Evolutionary conservation across 2,797 vertebrate species (phyloP).

Genomic region (Notolepis coatsorum): DNA sequence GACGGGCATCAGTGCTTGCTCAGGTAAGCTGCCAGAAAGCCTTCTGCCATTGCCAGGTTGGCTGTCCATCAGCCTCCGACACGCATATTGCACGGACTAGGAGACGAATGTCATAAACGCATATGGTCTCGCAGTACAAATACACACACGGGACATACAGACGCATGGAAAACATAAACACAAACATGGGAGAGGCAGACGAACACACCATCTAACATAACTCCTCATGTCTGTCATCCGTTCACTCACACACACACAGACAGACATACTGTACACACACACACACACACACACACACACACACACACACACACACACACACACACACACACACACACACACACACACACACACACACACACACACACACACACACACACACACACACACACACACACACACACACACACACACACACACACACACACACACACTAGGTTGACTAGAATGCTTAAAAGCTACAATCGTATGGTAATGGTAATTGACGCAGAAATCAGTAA

Average conservation of each 20-base stretch:
- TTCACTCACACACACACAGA: background rate
- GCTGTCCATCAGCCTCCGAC: constrained; percentile 33
- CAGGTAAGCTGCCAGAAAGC: constrained; percentile 67
- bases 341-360: background rate
- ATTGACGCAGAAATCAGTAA: no score
- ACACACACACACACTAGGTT: background rate
- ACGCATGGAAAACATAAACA: constrained; percentile 19
- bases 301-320: constrained; percentile 9
- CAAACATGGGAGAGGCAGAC: background rate
- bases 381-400: constrained; percentile 1
- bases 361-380: background rate
- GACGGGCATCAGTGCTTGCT: constrained; percentile 71
- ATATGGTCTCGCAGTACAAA: constrained; percentile 26
- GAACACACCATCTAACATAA: background rate
- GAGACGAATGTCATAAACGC: constrained; percentile 33
- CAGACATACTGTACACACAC: no score
- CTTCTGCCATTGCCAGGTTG: constrained; percentile 47
- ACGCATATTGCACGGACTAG: constrained; percentile 24
- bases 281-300: background rate
- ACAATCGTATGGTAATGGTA: no score
- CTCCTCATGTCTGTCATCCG: background rate
- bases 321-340: background rate
- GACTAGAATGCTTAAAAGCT: no score
- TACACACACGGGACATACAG: background rate
- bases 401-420: constrained; percentile 10